Base-by-base conservation (phyloP, 2,888 invertebrate species). In the Tipula helvola region DNA sequence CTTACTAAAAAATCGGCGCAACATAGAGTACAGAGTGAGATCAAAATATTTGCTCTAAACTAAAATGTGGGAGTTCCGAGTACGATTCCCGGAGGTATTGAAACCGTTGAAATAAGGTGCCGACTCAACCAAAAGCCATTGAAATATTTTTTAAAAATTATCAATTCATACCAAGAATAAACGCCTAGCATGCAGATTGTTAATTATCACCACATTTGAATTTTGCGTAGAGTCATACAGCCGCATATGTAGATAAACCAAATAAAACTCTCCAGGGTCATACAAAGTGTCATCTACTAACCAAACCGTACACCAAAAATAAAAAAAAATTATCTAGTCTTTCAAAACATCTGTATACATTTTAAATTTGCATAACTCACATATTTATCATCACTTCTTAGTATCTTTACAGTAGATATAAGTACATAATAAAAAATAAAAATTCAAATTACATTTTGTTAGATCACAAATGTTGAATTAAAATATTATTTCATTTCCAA, bases 291-390 rank as follows among this genome's bases (percentile, higher is more conserved):
- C 71, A 71, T 71, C 28, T 28, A 71, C 71, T 5, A 71, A 71
- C 71, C 2, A 71, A 71, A 57, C 39, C 39, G 3, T 12, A 44
- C 10, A 10, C 52, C 16, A 71, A 28, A 71, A 18, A 18, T 28
- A 71, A 71, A 28, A 28, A 71, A 28, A 71, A 28, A 71, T 71
- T 8, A 71, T 71, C 71, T 71, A 71, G 71, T 71, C 28, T 28
- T 71, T 28, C 10, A 18, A 8, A 71, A 71, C 71, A 71, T 71
- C 71, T 71, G 71, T 71, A 71, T 71, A 18, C 71, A 71, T 71
- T 71, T 71, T 71, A 71, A n/a, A 71, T 71, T 71, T 71, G 71
- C 71, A 71, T 71, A 71, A 71, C 71, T 71, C 71, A 71, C 71
- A 71, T 71, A 71, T 71, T 71, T 10, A 71, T 71, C 71, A 71